These are phyloP conservation scores for Fragum fragum DNA, from an alignment of 2,888 invertebrate genomes.

Conservation along the genomic window DNA sequence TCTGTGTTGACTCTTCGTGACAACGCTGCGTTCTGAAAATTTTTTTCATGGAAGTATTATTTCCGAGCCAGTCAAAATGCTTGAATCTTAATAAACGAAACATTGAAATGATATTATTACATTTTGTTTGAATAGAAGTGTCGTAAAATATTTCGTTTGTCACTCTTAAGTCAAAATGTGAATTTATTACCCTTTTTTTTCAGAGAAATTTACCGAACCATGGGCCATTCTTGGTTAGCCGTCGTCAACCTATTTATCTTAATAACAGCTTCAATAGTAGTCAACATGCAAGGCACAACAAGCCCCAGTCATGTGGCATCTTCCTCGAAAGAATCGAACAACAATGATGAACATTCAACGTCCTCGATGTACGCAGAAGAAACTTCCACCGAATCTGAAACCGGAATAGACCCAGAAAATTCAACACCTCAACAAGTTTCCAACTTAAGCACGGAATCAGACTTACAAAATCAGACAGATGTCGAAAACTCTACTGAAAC, in stretches of 20 bases:
- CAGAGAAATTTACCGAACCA: background rate
- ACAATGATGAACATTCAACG: background rate
- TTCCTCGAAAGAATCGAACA: background rate
- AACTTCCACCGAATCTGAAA: background rate
- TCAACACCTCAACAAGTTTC: too few relatives aligned
- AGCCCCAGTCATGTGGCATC: background rate
- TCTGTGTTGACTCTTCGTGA: too few relatives aligned
- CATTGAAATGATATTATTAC: too few relatives aligned
- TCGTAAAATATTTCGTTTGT: too few relatives aligned
- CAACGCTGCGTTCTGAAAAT: too few relatives aligned
- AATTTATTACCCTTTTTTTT: background rate
- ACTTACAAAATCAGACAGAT: background rate
- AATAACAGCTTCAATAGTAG: slow-evolving; percentile 7
- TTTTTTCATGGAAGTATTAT: too few relatives aligned
- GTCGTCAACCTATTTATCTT: slow-evolving; percentile 11
- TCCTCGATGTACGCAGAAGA: background rate
- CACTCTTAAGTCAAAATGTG: too few relatives aligned
- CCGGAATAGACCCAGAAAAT: background rate
- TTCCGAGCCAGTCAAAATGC: too few relatives aligned
- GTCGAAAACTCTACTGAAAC: background rate
- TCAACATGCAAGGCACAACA: slow-evolving; percentile 11
- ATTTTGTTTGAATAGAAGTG: too few relatives aligned
- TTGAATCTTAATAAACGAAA: too few relatives aligned
- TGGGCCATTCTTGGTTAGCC: slow-evolving; percentile 11
- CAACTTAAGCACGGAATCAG: background rate